Evolutionary conservation across 2,888 invertebrate genomes (phyloP), one percentile per base, ranked within the genome.

Genomic region (Trachelus iudaicus): DNA sequence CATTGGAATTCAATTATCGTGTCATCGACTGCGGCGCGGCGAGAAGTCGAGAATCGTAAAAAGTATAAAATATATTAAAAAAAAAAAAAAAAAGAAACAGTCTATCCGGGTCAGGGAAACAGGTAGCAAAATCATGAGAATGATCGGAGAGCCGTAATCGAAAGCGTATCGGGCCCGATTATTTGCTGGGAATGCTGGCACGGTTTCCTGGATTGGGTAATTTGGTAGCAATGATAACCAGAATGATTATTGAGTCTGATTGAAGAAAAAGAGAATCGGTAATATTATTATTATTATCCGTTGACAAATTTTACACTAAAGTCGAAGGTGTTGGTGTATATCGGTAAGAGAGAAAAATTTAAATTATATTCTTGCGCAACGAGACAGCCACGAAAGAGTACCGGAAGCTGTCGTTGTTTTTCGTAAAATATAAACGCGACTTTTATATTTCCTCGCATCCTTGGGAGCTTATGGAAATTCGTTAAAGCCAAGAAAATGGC

Each of bases 41-140:
- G 23, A 6, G 15, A 40, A 40, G 40, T 40, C 40, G 40, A 4
- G 56, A 56, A 23, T 9, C 56, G 56, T 56, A 23, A 56, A 9
- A 56, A 56, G 56, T 56, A 2, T 56, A 2, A 2, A 23, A 23
- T 40, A 15, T 75, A n/a, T n/a, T n/a, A n/a, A n/a, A n/a, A n/a
- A n/a, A n/a, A n/a, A n/a, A n/a, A n/a, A n/a, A 73, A 73, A 75
- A 4, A 35, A 76, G 80, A 83, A 82, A 79, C 75, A 68, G 77
- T 79, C 76, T 79, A 85, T 85, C 76, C 83, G 81, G 85, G 85
- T 86, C 85, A 85, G 86, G 86, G 85, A 85, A 85, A 85, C 81
- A 79, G 80, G 74, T 71, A 71, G 34, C 34, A 71, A 71, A 33
- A 71, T 71, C 33, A 71, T 71, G 34, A 71, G 31, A 34, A 71